These are phyloP conservation scores for Drosophila nigritarsus DNA, from an alignment of 2,888 invertebrate genomes.

Conservation along the genomic window DNA sequence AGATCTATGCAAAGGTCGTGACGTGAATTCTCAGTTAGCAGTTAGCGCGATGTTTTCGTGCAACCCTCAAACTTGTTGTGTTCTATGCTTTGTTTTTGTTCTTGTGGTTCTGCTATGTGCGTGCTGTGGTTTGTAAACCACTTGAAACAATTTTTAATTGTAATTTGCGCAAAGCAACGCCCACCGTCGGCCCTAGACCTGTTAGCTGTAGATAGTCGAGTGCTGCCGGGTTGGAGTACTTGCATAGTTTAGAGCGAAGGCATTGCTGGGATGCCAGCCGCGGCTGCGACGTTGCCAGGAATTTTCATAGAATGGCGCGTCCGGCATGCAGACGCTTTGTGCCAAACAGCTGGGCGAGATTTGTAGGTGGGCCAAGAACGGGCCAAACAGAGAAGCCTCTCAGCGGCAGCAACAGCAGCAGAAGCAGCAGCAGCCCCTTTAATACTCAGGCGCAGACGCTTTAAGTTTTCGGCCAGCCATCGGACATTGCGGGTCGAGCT, in stretches of 20 bases:
- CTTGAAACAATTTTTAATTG: slow-evolving; percentile 84
- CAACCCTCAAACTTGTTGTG: slow-evolving; percentile 46
- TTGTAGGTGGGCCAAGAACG: slow-evolving; percentile 70
- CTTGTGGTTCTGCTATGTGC: slow-evolving; percentile 49
- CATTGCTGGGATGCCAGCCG: slow-evolving; percentile 73
- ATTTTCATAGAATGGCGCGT: slow-evolving; percentile 79
- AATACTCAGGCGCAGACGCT: slow-evolving; percentile 51
- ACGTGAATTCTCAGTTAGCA: slow-evolving; percentile 9
- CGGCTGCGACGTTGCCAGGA: slow-evolving; percentile 73
- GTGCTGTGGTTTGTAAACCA: slow-evolving; percentile 77
- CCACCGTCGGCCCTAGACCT: slow-evolving; percentile 35
- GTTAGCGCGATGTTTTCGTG: slow-evolving; percentile 11
- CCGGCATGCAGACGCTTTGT: slow-evolving; percentile 74
- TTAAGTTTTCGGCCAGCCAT: slow-evolving; percentile 60
- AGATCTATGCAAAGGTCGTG: background rate
- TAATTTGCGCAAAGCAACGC: slow-evolving; percentile 79
- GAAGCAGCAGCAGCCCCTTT: slow-evolving; percentile 33
- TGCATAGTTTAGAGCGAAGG: slow-evolving; percentile 75
- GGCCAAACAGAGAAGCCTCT: slow-evolving; percentile 14
- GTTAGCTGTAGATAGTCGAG: slow-evolving; percentile 22
- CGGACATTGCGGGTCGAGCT: slow-evolving; percentile 12
- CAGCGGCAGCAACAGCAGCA: slow-evolving; percentile 2
- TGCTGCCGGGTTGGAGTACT: slow-evolving; percentile 38
- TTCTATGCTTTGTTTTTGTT: slow-evolving; percentile 25
- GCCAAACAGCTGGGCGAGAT: slow-evolving; percentile 58